These are phyloP conservation scores for Centroberyx gerrardi DNA, from an alignment of 2,797 vertebrate species.

Conservation along the genomic window DNA sequence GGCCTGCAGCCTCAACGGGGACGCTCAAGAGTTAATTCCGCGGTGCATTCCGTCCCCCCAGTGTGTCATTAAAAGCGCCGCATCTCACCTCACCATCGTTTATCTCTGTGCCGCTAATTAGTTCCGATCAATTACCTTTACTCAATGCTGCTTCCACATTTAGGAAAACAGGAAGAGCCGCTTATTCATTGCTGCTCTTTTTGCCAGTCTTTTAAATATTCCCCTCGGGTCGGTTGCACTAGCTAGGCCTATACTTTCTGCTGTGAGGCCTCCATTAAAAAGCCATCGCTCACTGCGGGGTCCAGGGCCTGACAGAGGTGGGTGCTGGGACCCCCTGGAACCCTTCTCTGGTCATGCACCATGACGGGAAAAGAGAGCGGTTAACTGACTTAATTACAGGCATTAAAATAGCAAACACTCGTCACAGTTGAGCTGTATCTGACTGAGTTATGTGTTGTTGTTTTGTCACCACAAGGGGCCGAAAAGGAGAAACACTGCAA, in stretches of 20 bases:
- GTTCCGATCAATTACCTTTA: conserved; percentile 82
- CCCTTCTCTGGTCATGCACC: conserved; percentile 35
- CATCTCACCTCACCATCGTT: conserved; percentile 79
- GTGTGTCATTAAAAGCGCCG: conserved; percentile 70
- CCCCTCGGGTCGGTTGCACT: conserved; percentile 68
- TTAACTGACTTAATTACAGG: conserved; percentile 71
- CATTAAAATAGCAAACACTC: conserved; percentile 75
- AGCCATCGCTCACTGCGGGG: conserved; percentile 71
- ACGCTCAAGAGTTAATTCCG: conserved; percentile 70
- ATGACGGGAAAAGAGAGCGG: conserved; percentile 49
- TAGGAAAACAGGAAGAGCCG: conserved; percentile 79
- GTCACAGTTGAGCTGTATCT: conserved; percentile 64
- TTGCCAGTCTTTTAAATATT: conserved; percentile 68
- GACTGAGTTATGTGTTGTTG: conserved; percentile 63
- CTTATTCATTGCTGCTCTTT: conserved; percentile 76
- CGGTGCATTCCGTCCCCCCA: conserved; percentile 54
- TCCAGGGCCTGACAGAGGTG: conserved; percentile 60
- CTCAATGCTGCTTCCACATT: conserved; percentile 73
- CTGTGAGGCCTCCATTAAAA: conserved; percentile 74
- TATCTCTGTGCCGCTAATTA: conserved; percentile 80
- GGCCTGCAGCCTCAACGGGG: conserved; percentile 18
- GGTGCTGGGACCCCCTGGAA: conserved; percentile 54
- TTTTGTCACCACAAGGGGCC: conserved; percentile 8
- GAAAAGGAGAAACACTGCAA: conserved; percentile 51
- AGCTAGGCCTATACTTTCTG: conserved; percentile 43